Evolutionary conservation across 2,888 invertebrate species (phyloP), one percentile per base, ranked within the genome.

Genomic region (Cinara cedri): DNA sequence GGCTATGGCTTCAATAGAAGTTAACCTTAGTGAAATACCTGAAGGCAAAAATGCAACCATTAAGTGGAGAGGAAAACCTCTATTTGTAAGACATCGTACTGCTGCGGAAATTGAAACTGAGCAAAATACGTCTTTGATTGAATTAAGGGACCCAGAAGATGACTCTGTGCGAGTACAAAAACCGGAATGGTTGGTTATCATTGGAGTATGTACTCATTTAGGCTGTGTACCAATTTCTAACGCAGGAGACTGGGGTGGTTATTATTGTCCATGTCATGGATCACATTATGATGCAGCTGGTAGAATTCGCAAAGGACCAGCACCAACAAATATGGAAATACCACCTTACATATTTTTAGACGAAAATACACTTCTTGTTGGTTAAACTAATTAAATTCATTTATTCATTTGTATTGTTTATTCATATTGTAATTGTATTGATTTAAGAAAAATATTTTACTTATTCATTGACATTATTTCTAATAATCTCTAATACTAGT

Each of bases 251-350:
- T 98, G 90, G 86, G 97, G 97, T 34, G 99, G 99, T 70, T 99
- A 98, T 87, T 99, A 98, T 87, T 99, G 99, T 85, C 99, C 99
- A 0, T 99, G 99, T 88, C 99, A 99, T 86, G 99, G 99, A 54
- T 98, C 98, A 60, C 99, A 99, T 86, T 99, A 99, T 86, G 99
- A 99, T 86, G 94, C 94, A 0, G 95, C 98, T n/a, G 99, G 99
- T 1, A 91, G 99, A 84, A 98, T 99, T 85, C 92, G 99, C 83
- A 98, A 97, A 87, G 98, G 98, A n/a, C 98, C 98, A 3, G 98
- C 98, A 13, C 98, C 98, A 9, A 88, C 96, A 9, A 98, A 98
- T 86, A 89, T 98, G 68, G 98, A 98, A 87, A 92, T 98, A 65
- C 98, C 98, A 10, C 86, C 88, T 0, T 92, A 98, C 86, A 87